phyloP scores from a whole-genome alignment of 2,888 invertebrate species.

The Habrosyne pyritoides region DNA sequence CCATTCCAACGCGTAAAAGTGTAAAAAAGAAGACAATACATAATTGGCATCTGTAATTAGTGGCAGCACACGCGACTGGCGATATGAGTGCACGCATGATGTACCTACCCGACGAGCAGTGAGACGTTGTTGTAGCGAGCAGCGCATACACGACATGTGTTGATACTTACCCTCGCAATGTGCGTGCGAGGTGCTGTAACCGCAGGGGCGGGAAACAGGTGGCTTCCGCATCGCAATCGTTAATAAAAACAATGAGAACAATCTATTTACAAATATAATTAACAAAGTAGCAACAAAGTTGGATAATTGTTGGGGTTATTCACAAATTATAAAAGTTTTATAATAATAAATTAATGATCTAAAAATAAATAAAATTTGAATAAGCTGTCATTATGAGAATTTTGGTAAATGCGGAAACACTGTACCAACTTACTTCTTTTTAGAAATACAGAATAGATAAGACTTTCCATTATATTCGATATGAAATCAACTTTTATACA shows the following conservation, averaged over 20 bases:
- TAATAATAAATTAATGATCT: neutral
- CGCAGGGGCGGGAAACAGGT: neutral
- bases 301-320: neutral
- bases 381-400: no score
- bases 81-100: constrained; percentile 32
- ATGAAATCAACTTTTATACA: no score
- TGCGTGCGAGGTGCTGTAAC: constrained; percentile 3
- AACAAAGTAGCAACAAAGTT: constrained; percentile 12
- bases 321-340: neutral
- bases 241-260: constrained; percentile 34
- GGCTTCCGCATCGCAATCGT: constrained; percentile 5
- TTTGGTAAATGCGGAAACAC: no score
- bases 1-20: constrained; percentile 65
- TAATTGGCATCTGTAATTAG: constrained; percentile 63
- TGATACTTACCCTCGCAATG: neutral
- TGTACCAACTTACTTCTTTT: no score
- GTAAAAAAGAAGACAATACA: constrained; percentile 70
- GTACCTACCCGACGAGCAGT: constrained; percentile 4
- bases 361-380: neutral
- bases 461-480: no score
- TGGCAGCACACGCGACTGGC: constrained; percentile 54
- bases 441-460: no score
- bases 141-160: neutral
- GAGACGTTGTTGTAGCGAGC: neutral
- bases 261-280: constrained; percentile 31